A percentile compares a stretch with the other conserved stretches of the same genome.
Evolutionary conservation across 2,797 vertebrate genomes (phyloP).

Genomic region (Pangasius macronema): DNA sequence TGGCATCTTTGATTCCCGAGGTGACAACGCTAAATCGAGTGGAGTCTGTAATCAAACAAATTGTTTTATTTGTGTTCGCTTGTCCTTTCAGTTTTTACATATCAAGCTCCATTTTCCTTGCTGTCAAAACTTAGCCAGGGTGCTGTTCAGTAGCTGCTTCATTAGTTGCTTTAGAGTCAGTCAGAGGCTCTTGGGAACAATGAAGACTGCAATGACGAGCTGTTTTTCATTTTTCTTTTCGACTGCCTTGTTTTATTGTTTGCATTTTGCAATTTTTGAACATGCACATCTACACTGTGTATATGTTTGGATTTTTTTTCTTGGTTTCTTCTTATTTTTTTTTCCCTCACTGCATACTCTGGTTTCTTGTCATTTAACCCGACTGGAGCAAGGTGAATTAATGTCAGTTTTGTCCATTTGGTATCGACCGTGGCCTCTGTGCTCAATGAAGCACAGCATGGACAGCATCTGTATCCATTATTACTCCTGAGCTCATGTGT

Average conservation of each 20-base stretch:
- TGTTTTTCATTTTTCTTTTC: slow-evolving; percentile 30
- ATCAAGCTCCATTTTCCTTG: slow-evolving; percentile 20
- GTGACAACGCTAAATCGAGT: slow-evolving; percentile 15
- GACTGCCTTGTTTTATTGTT: slow-evolving; percentile 1
- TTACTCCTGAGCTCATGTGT: slow-evolving; percentile 34
- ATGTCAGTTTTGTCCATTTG: slow-evolving; percentile 37
- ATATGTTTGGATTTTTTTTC: not conserved
- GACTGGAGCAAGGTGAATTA: slow-evolving; percentile 36
- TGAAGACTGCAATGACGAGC: not conserved
- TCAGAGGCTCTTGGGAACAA: not conserved
- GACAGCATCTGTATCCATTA: slow-evolving; percentile 42
- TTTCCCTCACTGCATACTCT: not conserved
- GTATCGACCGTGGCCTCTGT: slow-evolving; percentile 16
- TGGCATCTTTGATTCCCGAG: not conserved
- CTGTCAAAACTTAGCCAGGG: slow-evolving; percentile 11
- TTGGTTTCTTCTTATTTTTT: not conserved
- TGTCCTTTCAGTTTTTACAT: slow-evolving; percentile 27
- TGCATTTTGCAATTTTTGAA: slow-evolving; percentile 6
- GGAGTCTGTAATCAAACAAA: slow-evolving; percentile 22
- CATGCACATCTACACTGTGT: not conserved
- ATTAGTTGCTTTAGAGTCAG: slow-evolving; percentile 31
- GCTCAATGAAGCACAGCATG: slow-evolving; percentile 39
- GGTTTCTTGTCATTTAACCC: slow-evolving; percentile 23
- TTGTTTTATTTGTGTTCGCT: slow-evolving; percentile 27
- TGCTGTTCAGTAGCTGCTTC: slow-evolving; percentile 28